Evolutionary conservation across 2,113 vertebrate species (phyloP), one percentile per base, ranked within the genome.

Genomic region (Oenanthe melanoleuca): DNA sequence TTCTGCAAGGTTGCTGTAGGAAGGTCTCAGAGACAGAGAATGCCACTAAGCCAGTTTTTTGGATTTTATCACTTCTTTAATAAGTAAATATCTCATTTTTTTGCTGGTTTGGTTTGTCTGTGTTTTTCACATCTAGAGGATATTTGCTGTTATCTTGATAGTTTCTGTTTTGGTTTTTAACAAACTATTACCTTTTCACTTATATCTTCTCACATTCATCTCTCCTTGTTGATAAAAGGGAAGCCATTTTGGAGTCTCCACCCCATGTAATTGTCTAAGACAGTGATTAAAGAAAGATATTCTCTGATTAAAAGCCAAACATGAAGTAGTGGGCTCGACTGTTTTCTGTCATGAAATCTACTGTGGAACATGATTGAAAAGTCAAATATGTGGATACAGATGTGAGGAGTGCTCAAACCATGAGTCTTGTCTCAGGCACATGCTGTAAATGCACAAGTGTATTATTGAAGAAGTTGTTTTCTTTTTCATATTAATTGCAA

Each of bases 121-220:
- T 28, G 72, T 56, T 5, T 20, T 56, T 20, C 15, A 5, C 12
- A 19, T 19, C 19, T 10, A 56, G 59, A 47, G 50, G 12, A 6
- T 73, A 23, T 40, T 50, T 40, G 14, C 12, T 47, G 12, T 73
- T 56, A 7, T 21, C 38, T 31, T 6, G 5, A 6, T 73, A 38
- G 3, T 23, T 45, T 9, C 7, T 33, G 5, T 14, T 55, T 55
- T 23, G 3, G 15, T 85, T 57, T 49, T 65, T 7, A 74, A 19
- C 6, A 33, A 56, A 16, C 34, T 24, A 1, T 3, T 23, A 6
- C 24, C 40, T 73, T n/a, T 84, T 28, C 28, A 11, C 10, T 34
- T 29, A 3, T 0, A 15, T 40, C 12, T 37, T 37, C 38, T 38
- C 2, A 1, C 11, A 11, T 29, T 29, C 4, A 1, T 49, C 6